Evolutionary conservation across 2,888 invertebrate species (phyloP), one percentile per base, ranked within the genome.

Genomic region (Sylvicola cinctus): DNA sequence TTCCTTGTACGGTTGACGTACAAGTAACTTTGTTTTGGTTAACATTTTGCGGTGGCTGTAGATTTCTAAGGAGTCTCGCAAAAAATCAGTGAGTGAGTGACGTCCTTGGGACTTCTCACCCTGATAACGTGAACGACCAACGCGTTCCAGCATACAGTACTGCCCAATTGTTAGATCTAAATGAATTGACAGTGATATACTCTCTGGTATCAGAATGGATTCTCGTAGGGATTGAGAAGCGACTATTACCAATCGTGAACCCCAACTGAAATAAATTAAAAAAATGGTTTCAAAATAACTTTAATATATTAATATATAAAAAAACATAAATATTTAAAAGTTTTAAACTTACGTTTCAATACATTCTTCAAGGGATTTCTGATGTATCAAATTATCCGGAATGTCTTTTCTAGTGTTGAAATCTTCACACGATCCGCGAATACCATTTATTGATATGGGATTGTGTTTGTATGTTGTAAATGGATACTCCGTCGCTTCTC

Each of bases 61-160:
- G 8, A 4, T 6, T 20, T 20, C 20, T 8, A 20, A 20, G 5
- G 20, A 20, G 8, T 20, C 20, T 8, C 20, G 4, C 8, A 8
- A 4, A 6, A 8, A 20, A 20, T 20, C 20, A 8, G 20, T 49
- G 7, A 76, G 47, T 7, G 75, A 71, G 38, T 61, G 58, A 38
- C 64, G 66, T 8, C 75, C 75, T 35, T 69, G 64, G 1, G 77
- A 74, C 4, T 71, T 58, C 55, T 77, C 75, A 1, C 84, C 80
- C 42, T 66, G 65, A 41, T 63, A 62, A 26, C 81, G 62, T 1
- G 74, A 57, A 39, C 80, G 65, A 2, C 76, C 84, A 25, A 84
- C 70, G 44, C 72, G 56, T 54, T 84, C 85, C 37, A 81, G 54
- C 25, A 81, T 56, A 44, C 74, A 71, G 48, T 75, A 84, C 38